Base-by-base conservation (phyloP, 2,888 invertebrate genomes). In the Drosophila hawaiiensis region DNA sequence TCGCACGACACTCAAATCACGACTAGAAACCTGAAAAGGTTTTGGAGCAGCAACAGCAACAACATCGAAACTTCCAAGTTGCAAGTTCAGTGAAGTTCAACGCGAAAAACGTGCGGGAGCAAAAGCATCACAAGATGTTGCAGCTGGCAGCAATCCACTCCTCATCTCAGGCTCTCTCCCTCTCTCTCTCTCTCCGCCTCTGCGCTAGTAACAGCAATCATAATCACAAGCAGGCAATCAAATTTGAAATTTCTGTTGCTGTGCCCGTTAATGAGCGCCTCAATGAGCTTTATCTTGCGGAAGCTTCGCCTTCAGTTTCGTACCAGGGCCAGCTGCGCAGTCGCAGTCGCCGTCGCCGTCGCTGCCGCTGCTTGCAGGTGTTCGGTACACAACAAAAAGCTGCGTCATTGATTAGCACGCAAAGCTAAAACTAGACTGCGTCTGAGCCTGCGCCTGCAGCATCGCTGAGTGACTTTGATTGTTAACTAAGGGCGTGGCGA, bases 41-140 rank as follows among this genome's bases (percentile, higher is more conserved):
- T 90, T 85, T 71, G 71, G 81, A 75, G 76, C 73, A 80, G 61
- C 71, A 55, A 41, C 50, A 68, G 53, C 43, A 59, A 49, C 50
- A 53, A 49, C 29, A 52, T 41, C 39, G 33, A 62, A 68, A 73
- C 82, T 71, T 81, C 68, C 80, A 77, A 81, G 78, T 84, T 80
- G 84, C 88, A 90, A 89, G 89, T 90, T 88, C 89, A 89, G 78
- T 84, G 90, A 89, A 86, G 88, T 90, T 88, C 88, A 88, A 88
- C 81, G 89, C 73, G 91, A 84, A 90, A 89, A 88, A 90, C 91
- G 88, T 88, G 88, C 90, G 89, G 90, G 90, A 86, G 87, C 90
- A 88, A 70, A 74, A 80, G 70, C 70, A 73, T 58, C 73, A 68
- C 61, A 70, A 72, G 66, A 59, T 80, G 68, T 69, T 69, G 65